phyloP scores from a whole-genome alignment of 2,888 invertebrate genomes.

The Prenolepis imparis region DNA sequence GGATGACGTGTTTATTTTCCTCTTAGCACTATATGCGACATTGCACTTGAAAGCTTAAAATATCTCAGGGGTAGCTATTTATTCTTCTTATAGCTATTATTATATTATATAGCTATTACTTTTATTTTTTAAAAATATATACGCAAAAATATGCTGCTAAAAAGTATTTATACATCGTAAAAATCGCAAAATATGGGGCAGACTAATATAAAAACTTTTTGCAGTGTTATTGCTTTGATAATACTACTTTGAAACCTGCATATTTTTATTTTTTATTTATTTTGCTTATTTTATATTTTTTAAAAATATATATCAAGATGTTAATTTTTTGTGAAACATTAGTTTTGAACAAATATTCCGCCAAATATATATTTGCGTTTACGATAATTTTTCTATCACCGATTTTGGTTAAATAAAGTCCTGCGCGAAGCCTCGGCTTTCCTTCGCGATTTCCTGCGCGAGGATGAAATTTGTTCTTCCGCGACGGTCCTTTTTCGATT shows the following conservation, averaged over 20 bases:
- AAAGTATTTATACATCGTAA: conserved; percentile 12
- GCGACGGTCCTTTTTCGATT: conserved; percentile 51
- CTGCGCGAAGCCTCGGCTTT: not conserved
- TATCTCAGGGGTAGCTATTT: not conserved
- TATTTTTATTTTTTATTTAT: not conserved
- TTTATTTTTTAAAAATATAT: not conserved
- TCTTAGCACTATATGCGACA: not conserved
- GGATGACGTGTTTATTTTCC: not conserved
- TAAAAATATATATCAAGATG: not conserved
- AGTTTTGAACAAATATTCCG: not conserved
- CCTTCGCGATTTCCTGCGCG: conserved; percentile 11
- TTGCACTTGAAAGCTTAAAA: not conserved
- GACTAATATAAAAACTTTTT: not conserved
- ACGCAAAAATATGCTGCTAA: not conserved
- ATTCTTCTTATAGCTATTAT: not conserved
- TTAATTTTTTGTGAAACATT: not conserved
- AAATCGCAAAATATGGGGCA: not conserved
- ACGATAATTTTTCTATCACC: not conserved
- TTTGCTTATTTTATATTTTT: too few relatives aligned
- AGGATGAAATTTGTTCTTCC: conserved; percentile 46
- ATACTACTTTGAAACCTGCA: not conserved
- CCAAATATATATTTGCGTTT: not conserved
- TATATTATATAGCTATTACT: too few relatives aligned
- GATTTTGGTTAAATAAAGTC: not conserved
- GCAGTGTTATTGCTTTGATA: not conserved